Base-by-base conservation (phyloP, 2,113 vertebrate species). In the Xiphias gladius region DNA sequence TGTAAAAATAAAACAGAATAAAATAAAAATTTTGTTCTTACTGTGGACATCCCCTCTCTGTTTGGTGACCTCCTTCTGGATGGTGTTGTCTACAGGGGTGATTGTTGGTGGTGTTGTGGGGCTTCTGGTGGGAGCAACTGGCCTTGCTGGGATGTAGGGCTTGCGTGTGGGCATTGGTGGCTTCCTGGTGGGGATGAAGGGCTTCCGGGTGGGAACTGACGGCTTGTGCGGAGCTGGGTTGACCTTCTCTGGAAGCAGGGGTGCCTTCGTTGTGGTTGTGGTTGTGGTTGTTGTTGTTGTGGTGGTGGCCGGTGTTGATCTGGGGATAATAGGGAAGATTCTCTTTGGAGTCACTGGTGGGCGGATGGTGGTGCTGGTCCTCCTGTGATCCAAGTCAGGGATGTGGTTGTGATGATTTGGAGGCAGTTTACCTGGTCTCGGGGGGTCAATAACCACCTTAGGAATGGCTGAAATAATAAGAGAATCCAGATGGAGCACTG, bases 41-140 rank as follows among this genome's bases (percentile, higher is more conserved):
- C 98, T 99, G 93, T 98, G 98, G 19, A 99, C 98, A 26, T 99
- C 98, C 32, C 98, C 98, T 93, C 98, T 95, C 67, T 97, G 97
- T 87, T 98, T 99, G 92, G 97, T 94, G 74, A 94, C 95, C 35
- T 97, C 96, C 71, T 94, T 94, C 75, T 96, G 96, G 85, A 99
- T 97, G 88, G 92, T 96, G 95, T 98, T 98, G 93, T 99, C 97
- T 57, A 96, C 93, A 0, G 95, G 92, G 1, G 94, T 95, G 41
- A 91, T 59, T 0, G 88, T 86, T 22, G 82, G 85, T 65, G 14
- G 1, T 48, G 92, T 55, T 55, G 11, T 0, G 73, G 93, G 2
- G 79, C 78, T 78, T 58, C 87, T 73, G 61, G 92, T 86, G n/a
- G 89, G 88, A 70, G 55, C 5, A 9, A 67, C 89, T 0, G 90